phyloP scores from a whole-genome alignment of 1,140 invertebrate species.

The Papilio dardanus region DNA sequence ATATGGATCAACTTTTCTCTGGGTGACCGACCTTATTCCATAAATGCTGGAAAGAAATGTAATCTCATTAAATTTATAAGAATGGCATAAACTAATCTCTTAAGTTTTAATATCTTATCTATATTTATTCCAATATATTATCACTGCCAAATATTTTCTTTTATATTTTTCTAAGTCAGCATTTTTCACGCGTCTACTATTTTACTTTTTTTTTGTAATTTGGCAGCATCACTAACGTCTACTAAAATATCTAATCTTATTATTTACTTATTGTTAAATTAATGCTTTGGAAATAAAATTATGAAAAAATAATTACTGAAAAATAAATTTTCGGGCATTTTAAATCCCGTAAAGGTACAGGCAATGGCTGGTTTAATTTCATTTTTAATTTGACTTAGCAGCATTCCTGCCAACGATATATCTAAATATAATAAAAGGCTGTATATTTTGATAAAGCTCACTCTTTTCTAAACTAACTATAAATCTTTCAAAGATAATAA shows the following conservation, averaged over 20 bases:
- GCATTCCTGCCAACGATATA: constrained; percentile 58
- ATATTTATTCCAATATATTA: constrained; percentile 52
- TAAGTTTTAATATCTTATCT: constrained; percentile 43
- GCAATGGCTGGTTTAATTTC: constrained; percentile 65
- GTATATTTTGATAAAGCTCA: constrained; percentile 75
- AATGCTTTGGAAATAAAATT: constrained; percentile 79
- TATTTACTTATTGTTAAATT: constrained; percentile 68
- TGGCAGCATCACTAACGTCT: constrained; percentile 74
- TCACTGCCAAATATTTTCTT: constrained; percentile 63
- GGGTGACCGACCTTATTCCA: constrained; percentile 40
- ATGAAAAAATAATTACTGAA: constrained; percentile 55
- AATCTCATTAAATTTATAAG: constrained; percentile 65
- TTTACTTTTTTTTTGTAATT: constrained; percentile 61
- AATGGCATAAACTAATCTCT: constrained; percentile 47
- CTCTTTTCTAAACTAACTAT: constrained; percentile 77
- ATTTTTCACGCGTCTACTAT: constrained; percentile 38
- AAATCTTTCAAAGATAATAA: constrained; percentile 79
- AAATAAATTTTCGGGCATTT: constrained; percentile 51
- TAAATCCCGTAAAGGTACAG: constrained; percentile 63
- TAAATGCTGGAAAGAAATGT: constrained; percentile 75
- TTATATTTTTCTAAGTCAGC: constrained; percentile 38
- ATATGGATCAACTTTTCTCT: constrained; percentile 36
- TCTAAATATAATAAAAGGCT: constrained; percentile 53
- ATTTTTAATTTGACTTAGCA: constrained; percentile 60
- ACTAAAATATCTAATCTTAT: constrained; percentile 62